Conservation (phyloP, 2,113 vertebrate species). For the rat (Rattus norvegicus) region GRCr8 NC_086028.1:104624001-104624500, state of each 20-base stretch:
- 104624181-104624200: conserved; percentile 56
- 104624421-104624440: background rate
- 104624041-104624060: too few relatives aligned
- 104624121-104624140: conserved; percentile 71
- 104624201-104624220: conserved; percentile 51
- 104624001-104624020: background rate
- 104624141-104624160: conserved; percentile 75
- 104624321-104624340: conserved; percentile 86
- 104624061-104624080: background rate
- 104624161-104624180: background rate
- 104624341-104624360: conserved; percentile 79
- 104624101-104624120: conserved; percentile 12
- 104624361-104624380: conserved; percentile 62
- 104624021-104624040: too few relatives aligned
- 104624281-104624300: conserved; percentile 82
- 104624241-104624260: conserved; percentile 80
- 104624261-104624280: conserved; percentile 82
- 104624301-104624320: conserved; percentile 79
- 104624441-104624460: conserved; percentile 51
- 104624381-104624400: conserved; percentile 67
- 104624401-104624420: conserved; percentile 62
- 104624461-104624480: background rate
- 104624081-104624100: background rate
- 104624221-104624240: conserved; percentile 58
- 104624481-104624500: background rate